A percentile compares a stretch with the other conserved stretches of the same genome.
Evolutionary conservation across 2,888 invertebrate genomes (phyloP).

Genomic region (Tipula helvola): DNA sequence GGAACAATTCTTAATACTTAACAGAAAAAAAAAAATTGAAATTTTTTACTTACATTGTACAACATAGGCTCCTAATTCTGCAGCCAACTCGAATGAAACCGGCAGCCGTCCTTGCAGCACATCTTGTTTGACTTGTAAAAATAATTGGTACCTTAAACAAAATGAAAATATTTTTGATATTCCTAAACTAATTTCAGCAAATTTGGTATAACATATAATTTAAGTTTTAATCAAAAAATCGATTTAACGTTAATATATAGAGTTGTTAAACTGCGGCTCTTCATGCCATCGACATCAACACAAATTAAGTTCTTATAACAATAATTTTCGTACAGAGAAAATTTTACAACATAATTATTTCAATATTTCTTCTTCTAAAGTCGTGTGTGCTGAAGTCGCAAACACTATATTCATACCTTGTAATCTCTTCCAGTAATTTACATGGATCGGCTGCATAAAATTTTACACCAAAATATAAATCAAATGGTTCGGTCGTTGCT

Average conservation of each 20-base stretch:
- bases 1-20: too few relatives aligned
- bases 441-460: conserved; percentile 96
- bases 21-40: neutral
- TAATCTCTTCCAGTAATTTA: conserved; percentile 90
- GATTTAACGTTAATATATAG: neutral
- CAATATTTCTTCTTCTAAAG: too few relatives aligned
- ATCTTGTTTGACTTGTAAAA: conserved; percentile 93
- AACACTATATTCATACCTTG: conserved; percentile 47
- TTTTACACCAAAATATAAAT: conserved; percentile 92
- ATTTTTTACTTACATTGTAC: conserved; percentile 79
- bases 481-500: conserved; percentile 56
- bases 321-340: neutral
- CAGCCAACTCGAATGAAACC: conserved; percentile 79
- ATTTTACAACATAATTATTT: neutral
- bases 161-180: neutral
- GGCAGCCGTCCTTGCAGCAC: conserved; percentile 88
- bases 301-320: neutral
- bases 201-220: neutral
- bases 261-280: too few relatives aligned
- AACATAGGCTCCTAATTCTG: conserved; percentile 84
- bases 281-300: neutral
- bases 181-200: too few relatives aligned
- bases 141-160: conserved; percentile 78
- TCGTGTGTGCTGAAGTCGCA: too few relatives aligned
- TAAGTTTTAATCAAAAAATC: neutral